phyloP scores from a whole-genome alignment of 2,797 vertebrate genomes.

The Pseudochromis fuscus region DNA sequence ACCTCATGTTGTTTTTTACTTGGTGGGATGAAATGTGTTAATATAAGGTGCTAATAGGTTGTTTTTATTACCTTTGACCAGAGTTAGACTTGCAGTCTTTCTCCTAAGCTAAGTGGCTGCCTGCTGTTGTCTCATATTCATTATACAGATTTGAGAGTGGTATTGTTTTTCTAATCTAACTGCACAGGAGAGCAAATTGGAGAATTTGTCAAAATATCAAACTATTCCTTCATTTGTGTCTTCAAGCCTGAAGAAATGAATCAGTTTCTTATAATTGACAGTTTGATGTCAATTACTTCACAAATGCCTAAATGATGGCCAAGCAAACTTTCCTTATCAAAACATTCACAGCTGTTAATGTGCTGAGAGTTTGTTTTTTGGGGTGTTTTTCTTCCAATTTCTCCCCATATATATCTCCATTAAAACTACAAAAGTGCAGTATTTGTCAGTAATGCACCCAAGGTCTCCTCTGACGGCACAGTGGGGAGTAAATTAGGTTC shows the following conservation, averaged over 20 bases:
- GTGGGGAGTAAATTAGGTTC: constrained; percentile 32
- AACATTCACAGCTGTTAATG: too few relatives aligned
- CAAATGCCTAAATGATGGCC: background rate
- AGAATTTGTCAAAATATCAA: background rate
- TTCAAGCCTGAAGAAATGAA: background rate
- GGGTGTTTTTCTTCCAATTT: background rate
- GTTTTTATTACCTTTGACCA: background rate
- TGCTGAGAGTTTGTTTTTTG: background rate
- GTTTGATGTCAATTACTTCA: background rate
- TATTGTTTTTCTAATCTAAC: background rate
- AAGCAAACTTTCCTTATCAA: background rate
- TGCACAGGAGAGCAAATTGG: background rate
- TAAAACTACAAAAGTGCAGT: constrained; percentile 21
- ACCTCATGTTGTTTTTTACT: background rate
- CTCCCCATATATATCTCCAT: constrained; percentile 4
- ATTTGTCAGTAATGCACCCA: constrained; percentile 32
- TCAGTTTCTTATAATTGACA: background rate
- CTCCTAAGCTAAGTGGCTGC: background rate
- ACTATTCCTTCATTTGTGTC: background rate
- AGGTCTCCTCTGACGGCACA: constrained; percentile 20
- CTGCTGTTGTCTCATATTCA: background rate
- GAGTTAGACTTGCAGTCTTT: background rate
- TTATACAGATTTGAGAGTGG: background rate
- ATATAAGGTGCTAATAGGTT: background rate
- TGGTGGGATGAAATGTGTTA: background rate